Evolutionary conservation across 2,113 vertebrate species (phyloP), one percentile per base, ranked within the genome.

Genomic region (Microtus pennsylvanicus): DNA sequence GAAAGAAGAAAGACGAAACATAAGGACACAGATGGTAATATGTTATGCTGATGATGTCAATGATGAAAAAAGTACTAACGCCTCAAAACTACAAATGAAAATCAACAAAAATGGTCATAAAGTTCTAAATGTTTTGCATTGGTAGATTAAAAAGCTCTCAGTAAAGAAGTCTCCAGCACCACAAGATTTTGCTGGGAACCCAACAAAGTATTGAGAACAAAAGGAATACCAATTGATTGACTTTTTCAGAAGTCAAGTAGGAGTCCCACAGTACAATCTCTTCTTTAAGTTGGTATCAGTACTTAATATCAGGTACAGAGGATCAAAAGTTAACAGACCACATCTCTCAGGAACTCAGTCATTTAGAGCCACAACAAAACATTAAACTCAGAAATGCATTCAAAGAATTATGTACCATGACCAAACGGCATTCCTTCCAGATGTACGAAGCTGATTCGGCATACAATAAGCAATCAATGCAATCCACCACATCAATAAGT

Each of bases 351-450:
- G 12, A 83, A 45, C 38, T 45, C 70, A 42, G 24, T 72, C 22
- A 85, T 77, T 78, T 83, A 95, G 83, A 88, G 33, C 6, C 7
- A 42, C 17, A 82, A 81, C 30, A 89, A 86, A 91, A 91, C 55
- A 76, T 91, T 65, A 87, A 97, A 76, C 58, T 58, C 8, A 93
- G 30, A 72, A 90, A 61, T 45, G 3, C 10, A 55, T 74, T 90
- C 58, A 92, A 83, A 63, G 24, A 91, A 90, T 82, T 87, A 63
- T 65, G 76, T 0, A 55, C 67, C 61, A 30, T 61, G 52, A 28
- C 65, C 70, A 95, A 87, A 16, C 21, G 2, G 19, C 13, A 86
- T 58, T 85, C 93, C 38, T 96, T 94, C 50, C 33, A 85, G 33
- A n/a, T 95, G 63, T 83, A n/a, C 47, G 83, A 89, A 26, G 0